phyloP scores from a whole-genome alignment of 2,797 vertebrate species.

The Syngnathus rostellatus region DNA sequence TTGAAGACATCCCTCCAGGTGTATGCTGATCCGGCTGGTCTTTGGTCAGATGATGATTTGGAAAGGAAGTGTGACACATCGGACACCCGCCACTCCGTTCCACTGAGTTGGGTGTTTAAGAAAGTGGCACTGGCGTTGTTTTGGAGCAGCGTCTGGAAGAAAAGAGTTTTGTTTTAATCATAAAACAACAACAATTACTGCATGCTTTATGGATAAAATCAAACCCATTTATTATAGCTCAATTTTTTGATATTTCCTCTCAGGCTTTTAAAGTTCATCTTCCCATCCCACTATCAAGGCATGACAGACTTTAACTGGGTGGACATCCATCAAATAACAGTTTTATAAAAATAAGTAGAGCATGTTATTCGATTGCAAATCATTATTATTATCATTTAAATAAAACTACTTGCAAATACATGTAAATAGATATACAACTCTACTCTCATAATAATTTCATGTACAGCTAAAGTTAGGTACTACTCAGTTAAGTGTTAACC shows the following conservation, averaged over 20 bases:
- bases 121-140: conserved; percentile 74
- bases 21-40: conserved; percentile 60
- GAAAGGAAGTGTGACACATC: conserved; percentile 79
- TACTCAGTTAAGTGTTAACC: neutral
- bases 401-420: neutral
- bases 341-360: neutral
- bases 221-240: neutral
- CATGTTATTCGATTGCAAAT: neutral
- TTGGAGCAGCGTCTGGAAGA: conserved; percentile 78
- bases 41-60: conserved; percentile 70
- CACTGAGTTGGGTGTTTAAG: conserved; percentile 69
- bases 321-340: neutral
- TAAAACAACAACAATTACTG: neutral
- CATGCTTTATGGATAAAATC: neutral
- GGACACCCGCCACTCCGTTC: conserved; percentile 76
- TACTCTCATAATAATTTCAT: neutral
- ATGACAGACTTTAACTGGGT: neutral
- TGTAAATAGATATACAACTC: neutral
- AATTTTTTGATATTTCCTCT: neutral
- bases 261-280: neutral
- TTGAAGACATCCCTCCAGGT: conserved; percentile 91
- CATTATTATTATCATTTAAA: neutral
- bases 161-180: neutral
- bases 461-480: neutral
- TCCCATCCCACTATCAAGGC: neutral